Conservation (phyloP, 2,797 vertebrate species). For the Phyllotis vaccarum region DNA sequence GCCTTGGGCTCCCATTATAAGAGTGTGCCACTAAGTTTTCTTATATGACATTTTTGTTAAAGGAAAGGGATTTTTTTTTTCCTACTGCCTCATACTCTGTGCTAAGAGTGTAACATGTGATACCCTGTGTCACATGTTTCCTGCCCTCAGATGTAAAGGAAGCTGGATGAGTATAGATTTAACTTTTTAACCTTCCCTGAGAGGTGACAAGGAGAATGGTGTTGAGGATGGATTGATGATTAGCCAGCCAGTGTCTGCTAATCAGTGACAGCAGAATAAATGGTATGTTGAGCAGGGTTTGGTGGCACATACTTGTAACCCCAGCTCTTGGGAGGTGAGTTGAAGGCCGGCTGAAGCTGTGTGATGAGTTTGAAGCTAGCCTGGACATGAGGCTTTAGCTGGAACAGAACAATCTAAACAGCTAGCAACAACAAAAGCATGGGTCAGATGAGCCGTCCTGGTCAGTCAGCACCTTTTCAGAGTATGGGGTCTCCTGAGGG, state of each 20-base stretch:
- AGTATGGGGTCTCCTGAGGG: neutral
- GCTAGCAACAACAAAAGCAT: neutral
- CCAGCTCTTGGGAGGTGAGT: neutral
- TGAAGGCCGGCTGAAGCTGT: neutral
- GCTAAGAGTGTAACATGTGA: neutral
- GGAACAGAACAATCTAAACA: neutral
- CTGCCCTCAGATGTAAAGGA: neutral
- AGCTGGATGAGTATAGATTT: neutral
- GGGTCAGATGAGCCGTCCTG: neutral
- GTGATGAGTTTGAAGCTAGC: neutral
- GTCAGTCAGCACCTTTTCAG: neutral
- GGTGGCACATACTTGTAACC: neutral
- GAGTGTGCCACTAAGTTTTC: neutral
- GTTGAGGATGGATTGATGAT: neutral
- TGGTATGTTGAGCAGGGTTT: neutral
- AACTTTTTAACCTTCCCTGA: neutral
- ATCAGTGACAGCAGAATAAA: neutral
- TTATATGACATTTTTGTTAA: neutral
- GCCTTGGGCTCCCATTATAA: neutral
- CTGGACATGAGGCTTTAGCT: neutral
- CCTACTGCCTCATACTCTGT: neutral
- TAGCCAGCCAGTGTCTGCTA: neutral
- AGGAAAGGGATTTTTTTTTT: neutral
- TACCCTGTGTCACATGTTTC: neutral
- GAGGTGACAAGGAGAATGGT: neutral